Percentiles rank a stretch among this genome's conserved stretches.
These are phyloP conservation scores for Leptinotarsa defecta DNA, from an alignment of 1,140 invertebrate genomes.

Conservation along the genomic window DNA sequence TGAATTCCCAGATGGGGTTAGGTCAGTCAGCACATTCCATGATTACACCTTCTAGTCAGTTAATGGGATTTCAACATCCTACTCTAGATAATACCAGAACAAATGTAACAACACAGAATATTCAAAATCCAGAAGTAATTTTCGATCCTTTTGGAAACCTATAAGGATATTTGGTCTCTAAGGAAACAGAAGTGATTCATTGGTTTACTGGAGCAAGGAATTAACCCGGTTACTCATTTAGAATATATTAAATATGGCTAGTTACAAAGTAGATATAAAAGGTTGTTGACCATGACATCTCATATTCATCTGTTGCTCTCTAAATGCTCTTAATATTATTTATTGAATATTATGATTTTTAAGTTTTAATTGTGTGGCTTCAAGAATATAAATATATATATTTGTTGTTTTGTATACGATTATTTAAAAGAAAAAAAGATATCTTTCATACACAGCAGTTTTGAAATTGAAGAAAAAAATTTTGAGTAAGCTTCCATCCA, in stretches of 20 bases:
- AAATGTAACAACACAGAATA: conserved; percentile 33
- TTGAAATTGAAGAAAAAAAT: too few relatives aligned
- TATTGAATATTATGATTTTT: too few relatives aligned
- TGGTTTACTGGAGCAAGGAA: background rate
- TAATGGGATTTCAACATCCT: conserved; percentile 36
- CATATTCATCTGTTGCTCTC: background rate
- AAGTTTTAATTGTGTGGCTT: too few relatives aligned
- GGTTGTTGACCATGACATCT: background rate
- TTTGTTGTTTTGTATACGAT: too few relatives aligned
- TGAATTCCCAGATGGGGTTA: conserved; percentile 38
- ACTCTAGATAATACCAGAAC: conserved; percentile 47
- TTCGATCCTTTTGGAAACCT: conserved; percentile 56
- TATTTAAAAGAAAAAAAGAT: too few relatives aligned
- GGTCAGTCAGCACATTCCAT: conserved; percentile 60
- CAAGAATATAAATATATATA: too few relatives aligned
- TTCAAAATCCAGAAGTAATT: conserved; percentile 44
- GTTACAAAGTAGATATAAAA: background rate
- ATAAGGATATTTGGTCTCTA: conserved; percentile 38
- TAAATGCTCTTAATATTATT: background rate
- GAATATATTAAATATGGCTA: background rate
- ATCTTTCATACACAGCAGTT: too few relatives aligned
- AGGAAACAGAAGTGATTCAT: background rate
- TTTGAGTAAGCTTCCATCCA: too few relatives aligned
- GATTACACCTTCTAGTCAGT: conserved; percentile 33
- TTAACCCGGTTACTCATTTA: background rate